Conservation (phyloP, 2,888 invertebrate species). For the Sturmia bella region DNA sequence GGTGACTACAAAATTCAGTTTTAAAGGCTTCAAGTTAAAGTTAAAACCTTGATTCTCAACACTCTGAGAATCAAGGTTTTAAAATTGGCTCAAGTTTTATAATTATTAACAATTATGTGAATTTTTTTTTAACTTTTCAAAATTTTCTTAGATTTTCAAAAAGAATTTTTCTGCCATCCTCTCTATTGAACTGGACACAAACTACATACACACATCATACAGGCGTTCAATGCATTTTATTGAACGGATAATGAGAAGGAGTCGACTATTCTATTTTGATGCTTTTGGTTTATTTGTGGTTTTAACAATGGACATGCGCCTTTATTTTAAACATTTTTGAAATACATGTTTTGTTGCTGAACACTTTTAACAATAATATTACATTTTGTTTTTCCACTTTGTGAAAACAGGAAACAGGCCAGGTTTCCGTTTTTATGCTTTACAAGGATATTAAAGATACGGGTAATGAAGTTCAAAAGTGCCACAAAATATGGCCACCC, state of each 20-base stretch:
- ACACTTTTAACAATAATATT: slow-evolving; percentile 25
- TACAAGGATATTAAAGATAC: slow-evolving; percentile 31
- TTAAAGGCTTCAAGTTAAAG: too few species aligned
- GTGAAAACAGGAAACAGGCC: slow-evolving; percentile 28
- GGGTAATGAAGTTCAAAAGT: not conserved
- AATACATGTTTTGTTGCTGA: slow-evolving; percentile 18
- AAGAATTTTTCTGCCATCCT: not conserved
- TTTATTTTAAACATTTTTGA: slow-evolving; percentile 31
- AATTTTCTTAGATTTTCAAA: too few species aligned
- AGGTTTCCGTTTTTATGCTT: slow-evolving; percentile 27
- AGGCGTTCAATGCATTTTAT: slow-evolving; percentile 47
- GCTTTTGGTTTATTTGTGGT: slow-evolving; percentile 54
- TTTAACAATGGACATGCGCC: slow-evolving; percentile 66
- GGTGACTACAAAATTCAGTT: not conserved
- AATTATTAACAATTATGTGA: too few species aligned
- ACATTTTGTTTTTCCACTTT: slow-evolving; percentile 12
- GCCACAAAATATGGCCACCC: not conserved
- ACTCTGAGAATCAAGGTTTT: too few species aligned
- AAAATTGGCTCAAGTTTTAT: too few species aligned
- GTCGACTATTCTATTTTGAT: slow-evolving; percentile 9
- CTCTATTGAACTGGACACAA: not conserved
- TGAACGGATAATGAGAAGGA: slow-evolving; percentile 6
- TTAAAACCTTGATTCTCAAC: too few species aligned
- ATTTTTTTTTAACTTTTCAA: too few species aligned
- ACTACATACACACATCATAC: not conserved